Base-by-base conservation (phyloP, 2,113 vertebrate species). In the Pomatostomus ruficeps region DNA sequence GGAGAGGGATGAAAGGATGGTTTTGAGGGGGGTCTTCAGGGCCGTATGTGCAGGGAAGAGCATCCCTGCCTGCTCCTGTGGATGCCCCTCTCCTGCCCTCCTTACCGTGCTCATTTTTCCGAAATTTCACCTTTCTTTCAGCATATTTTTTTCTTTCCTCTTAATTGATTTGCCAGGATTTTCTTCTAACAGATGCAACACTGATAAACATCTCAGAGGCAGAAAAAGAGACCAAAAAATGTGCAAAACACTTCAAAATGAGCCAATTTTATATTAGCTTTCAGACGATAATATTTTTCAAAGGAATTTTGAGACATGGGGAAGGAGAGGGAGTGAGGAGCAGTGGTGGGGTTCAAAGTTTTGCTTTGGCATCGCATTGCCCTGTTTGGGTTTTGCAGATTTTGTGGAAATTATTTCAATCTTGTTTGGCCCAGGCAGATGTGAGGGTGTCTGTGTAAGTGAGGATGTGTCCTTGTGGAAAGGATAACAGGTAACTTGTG, bases 291-390 rank as follows among this genome's bases (percentile, higher is more conserved):
- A 58, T n/a, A 49, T 68, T 90, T 57, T 74, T 55, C 10, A 4
- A 16, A 46, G 5, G 22, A 20, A 66, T 77, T 90, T 74, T 1
- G 14, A 57, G 65, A 54, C 25, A 8, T 23, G 31, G 35, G 42
- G 11, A 86, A 51, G 15, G 26, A 80, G 45, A 65, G 24, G 25
- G 49, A 70, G 42, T 26, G 36, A 80, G 24, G 17, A 17, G 9
- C 12, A 57, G 66, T 0, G 1, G 48, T 4, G 28, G 49, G 12
- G 22, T 75, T 70, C 71, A 79, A 88, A 89, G 71, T 46, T 83
- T 74, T 11, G 3, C 1, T 38, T 61, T 57, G 48, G n/a, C 4
- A 35, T 49, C 1, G 0, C 23, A 28, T 49, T 0, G 0, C 36
- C 10, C 11, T 93, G 88, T 85, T 90, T 86, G 63, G 72, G 72